Conservation (phyloP, 2,113 vertebrate genomes). For the Centropus bengalensis region DNA sequence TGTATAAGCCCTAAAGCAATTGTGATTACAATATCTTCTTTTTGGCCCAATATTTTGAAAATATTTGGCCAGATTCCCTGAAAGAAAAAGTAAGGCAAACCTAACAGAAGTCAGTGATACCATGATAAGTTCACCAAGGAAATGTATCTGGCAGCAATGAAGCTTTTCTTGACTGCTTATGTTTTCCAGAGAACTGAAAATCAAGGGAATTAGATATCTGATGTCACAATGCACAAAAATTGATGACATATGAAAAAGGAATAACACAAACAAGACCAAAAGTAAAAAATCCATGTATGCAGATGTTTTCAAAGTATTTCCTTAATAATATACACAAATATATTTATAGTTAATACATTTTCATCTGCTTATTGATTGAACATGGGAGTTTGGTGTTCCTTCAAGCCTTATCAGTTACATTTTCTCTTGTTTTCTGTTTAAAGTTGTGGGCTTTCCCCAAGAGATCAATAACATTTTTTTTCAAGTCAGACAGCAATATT, state of each 20-base stretch:
- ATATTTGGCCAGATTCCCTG: neutral
- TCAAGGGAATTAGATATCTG: neutral
- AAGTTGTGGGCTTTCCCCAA: neutral
- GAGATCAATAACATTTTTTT: neutral
- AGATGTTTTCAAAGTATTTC: neutral
- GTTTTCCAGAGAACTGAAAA: neutral
- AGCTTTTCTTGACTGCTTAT: neutral
- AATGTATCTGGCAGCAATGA: neutral
- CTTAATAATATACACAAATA: neutral
- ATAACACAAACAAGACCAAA: neutral
- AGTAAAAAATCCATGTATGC: too few species aligned
- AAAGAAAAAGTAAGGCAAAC: neutral
- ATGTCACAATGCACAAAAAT: neutral
- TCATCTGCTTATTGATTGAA: neutral
- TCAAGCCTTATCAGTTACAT: neutral
- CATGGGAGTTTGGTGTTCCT: neutral
- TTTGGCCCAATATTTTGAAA: neutral
- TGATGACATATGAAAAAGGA: neutral
- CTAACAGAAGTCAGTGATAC: neutral
- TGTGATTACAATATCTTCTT: neutral
- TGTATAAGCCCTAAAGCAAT: neutral
- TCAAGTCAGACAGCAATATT: neutral
- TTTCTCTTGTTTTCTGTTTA: neutral
- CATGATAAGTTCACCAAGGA: neutral
- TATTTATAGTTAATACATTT: neutral